Percentiles rank a stretch among this genome's conserved stretches.
phyloP scores from a whole-genome alignment of 1,140 invertebrate species.

The Asobara japonica region DNA sequence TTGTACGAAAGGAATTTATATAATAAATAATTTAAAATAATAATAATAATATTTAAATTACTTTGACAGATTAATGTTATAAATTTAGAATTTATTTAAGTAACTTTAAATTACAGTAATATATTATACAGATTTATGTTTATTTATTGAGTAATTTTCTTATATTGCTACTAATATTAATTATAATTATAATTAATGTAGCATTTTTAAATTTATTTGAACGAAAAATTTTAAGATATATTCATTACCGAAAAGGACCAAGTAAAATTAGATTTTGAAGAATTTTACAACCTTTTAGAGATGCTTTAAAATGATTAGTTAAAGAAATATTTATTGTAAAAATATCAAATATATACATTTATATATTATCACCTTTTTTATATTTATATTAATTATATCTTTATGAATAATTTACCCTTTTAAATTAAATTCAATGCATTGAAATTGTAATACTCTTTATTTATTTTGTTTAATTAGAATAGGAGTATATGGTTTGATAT shows the following conservation, averaged over 20 bases:
- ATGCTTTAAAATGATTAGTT: slow-evolving; percentile 77
- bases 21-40: too few relatives aligned
- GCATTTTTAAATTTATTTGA: too few relatives aligned
- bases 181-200: too few relatives aligned
- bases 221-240: slow-evolving; percentile 74
- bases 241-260: slow-evolving; percentile 77
- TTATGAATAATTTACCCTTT: slow-evolving; percentile 65
- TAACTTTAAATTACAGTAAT: too few relatives aligned
- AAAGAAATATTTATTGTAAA: slow-evolving; percentile 70
- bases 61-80: too few relatives aligned
- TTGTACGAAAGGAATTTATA: too few relatives aligned
- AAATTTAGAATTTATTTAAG: too few relatives aligned
- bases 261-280: slow-evolving; percentile 73
- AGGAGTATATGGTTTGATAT: slow-evolving; percentile 69
- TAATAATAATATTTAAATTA: too few relatives aligned
- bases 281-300: slow-evolving; percentile 73
- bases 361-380: slow-evolving; percentile 70
- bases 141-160: too few relatives aligned
- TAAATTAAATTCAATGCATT: slow-evolving; percentile 65
- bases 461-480: slow-evolving; percentile 69
- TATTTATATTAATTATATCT: slow-evolving; percentile 69
- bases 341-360: slow-evolving; percentile 61
- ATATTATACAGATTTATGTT: too few relatives aligned
- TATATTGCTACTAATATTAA: too few relatives aligned
- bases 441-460: slow-evolving; percentile 66